Conservation (phyloP, 2,888 invertebrate genomes). For the Lomographa bimaculata region DNA sequence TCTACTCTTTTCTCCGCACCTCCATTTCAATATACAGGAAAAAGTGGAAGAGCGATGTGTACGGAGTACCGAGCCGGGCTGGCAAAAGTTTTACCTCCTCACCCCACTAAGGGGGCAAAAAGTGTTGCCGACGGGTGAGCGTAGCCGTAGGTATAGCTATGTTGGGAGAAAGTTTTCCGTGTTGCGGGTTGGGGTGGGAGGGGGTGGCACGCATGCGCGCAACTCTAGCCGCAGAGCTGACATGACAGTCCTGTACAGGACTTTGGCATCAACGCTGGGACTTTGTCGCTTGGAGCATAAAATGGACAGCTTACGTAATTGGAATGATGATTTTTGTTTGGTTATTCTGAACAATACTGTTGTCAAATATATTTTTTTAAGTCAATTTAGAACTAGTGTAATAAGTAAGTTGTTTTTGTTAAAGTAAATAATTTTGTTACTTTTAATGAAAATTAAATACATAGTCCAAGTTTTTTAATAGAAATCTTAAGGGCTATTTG, state of each 20-base stretch:
- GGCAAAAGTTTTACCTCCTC: slow-evolving; percentile 79
- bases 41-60: slow-evolving; percentile 83
- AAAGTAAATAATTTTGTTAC: no score
- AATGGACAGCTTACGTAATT: slow-evolving; percentile 57
- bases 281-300: slow-evolving; percentile 33
- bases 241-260: slow-evolving; percentile 73
- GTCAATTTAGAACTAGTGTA: no score
- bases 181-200: slow-evolving; percentile 72
- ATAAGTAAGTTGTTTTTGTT: no score
- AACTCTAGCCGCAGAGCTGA: slow-evolving; percentile 59
- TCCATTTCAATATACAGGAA: slow-evolving; percentile 84
- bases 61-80: slow-evolving; percentile 76
- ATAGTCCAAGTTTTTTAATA: no score
- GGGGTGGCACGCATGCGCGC: slow-evolving; percentile 73
- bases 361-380: no score
- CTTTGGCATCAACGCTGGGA: slow-evolving; percentile 51
- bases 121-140: slow-evolving; percentile 81
- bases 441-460: no score
- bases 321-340: slow-evolving; percentile 24
- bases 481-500: no score
- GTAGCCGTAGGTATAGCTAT: slow-evolving; percentile 73
- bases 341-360: no score
- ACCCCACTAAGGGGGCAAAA: slow-evolving; percentile 75
- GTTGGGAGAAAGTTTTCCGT: slow-evolving; percentile 83
- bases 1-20: slow-evolving; percentile 83